Percentiles rank a stretch among this genome's conserved stretches.
phyloP scores from a whole-genome alignment of 2,113 vertebrate genomes.

The Python bivittatus region DNA sequence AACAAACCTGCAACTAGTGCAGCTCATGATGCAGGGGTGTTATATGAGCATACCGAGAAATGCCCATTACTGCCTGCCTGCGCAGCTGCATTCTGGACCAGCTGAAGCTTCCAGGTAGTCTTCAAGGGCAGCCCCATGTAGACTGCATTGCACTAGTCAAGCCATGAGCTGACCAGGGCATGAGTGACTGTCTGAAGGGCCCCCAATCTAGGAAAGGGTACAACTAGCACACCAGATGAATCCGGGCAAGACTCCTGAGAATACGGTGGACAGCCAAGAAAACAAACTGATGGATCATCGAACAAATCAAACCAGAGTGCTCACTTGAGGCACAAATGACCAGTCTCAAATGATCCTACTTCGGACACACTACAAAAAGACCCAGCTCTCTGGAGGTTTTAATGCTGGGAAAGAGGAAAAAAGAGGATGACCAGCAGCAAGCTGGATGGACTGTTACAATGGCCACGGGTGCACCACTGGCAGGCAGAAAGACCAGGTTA shows the following conservation, averaged over 20 bases:
- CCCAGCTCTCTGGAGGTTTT: background rate
- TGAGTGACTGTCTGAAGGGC: too few species aligned
- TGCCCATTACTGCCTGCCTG: too few species aligned
- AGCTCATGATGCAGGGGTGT: too few species aligned
- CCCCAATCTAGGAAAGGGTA: too few species aligned
- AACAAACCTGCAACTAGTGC: too few species aligned
- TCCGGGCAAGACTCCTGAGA: background rate
- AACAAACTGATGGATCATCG: background rate
- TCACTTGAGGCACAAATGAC: background rate
- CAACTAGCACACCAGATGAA: too few species aligned
- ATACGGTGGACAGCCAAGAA: background rate
- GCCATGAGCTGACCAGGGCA: too few species aligned
- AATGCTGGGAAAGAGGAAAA: background rate
- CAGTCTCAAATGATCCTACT: background rate
- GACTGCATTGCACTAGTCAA: too few species aligned
- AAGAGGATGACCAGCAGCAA: background rate
- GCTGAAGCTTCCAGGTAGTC: too few species aligned
- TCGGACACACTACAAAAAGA: background rate
- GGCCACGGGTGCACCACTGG: background rate
- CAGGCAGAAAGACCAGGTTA: background rate
- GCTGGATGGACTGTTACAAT: background rate
- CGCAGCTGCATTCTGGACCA: too few species aligned
- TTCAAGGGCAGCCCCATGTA: too few species aligned
- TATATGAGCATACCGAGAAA: too few species aligned
- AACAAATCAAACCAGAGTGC: background rate